phyloP scores from a whole-genome alignment of 2,797 vertebrate species.

The Amniataba percoides region DNA sequence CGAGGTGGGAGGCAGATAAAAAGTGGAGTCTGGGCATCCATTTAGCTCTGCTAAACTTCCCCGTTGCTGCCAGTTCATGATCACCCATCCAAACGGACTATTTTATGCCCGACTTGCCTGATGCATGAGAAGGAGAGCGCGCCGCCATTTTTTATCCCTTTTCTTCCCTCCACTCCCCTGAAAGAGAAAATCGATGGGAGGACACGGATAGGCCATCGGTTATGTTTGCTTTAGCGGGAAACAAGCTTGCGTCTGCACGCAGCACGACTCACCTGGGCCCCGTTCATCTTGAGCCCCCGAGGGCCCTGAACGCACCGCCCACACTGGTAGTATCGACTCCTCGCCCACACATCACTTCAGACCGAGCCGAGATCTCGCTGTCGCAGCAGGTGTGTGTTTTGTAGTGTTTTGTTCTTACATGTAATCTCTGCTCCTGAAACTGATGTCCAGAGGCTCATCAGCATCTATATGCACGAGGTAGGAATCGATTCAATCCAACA shows the following conservation, averaged over 20 bases:
- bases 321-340: slow-evolving; percentile 15
- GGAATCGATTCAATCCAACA: neutral
- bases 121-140: slow-evolving; percentile 68
- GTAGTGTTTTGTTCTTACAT: neutral
- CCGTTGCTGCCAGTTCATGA: slow-evolving; percentile 77
- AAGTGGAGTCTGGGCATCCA: slow-evolving; percentile 65
- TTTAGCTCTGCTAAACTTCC: slow-evolving; percentile 77
- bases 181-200: slow-evolving; percentile 63
- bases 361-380: slow-evolving; percentile 22
- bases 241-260: slow-evolving; percentile 28
- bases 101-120: slow-evolving; percentile 78
- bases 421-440: neutral
- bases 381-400: slow-evolving; percentile 34
- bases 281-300: slow-evolving; percentile 42
- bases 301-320: slow-evolving; percentile 39
- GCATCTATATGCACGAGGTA: neutral
- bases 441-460: neutral
- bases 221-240: slow-evolving; percentile 52
- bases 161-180: slow-evolving; percentile 28
- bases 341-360: slow-evolving; percentile 26
- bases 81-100: slow-evolving; percentile 81
- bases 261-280: slow-evolving; percentile 69
- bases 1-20: slow-evolving; percentile 62
- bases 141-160: slow-evolving; percentile 59
- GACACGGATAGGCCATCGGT: slow-evolving; percentile 63